phyloP scores from a whole-genome alignment of 2,797 vertebrate genomes.

The Phrynocephalus vlangalii region DNA sequence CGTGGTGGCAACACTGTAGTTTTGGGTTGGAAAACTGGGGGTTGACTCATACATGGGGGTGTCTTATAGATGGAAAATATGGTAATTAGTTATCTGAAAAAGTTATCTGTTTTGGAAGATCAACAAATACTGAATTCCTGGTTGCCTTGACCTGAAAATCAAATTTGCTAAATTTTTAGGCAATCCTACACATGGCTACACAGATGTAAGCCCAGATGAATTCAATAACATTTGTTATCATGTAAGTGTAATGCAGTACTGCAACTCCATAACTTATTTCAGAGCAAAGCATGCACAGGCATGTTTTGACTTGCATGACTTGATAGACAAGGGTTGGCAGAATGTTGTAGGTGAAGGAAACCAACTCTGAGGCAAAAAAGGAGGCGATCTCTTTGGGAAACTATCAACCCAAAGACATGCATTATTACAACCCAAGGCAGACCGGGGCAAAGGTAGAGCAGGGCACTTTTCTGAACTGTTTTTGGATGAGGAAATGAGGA shows the following conservation, averaged over 20 bases:
- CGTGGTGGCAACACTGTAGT: too few species aligned
- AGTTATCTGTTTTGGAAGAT: slow-evolving; percentile 55
- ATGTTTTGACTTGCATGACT: background rate
- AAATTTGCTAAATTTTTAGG: background rate
- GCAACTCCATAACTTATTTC: background rate
- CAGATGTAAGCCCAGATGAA: background rate
- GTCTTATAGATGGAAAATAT: too few species aligned
- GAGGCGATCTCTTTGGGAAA: too few species aligned
- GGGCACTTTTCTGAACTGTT: background rate
- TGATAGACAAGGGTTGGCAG: background rate
- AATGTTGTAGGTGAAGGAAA: background rate
- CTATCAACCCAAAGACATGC: background rate
- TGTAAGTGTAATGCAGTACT: background rate
- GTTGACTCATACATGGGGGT: too few species aligned
- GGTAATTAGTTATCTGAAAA: slow-evolving; percentile 40
- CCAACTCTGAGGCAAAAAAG: background rate
- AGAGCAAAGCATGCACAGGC: background rate
- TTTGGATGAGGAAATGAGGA: background rate
- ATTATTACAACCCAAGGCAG: background rate
- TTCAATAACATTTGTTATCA: background rate
- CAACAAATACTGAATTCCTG: background rate
- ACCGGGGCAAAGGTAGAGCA: too few species aligned
- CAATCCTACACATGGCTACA: background rate
- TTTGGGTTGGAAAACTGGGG: too few species aligned
- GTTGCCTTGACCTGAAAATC: background rate